These are phyloP conservation scores for Zosterops hypoxanthus DNA, from an alignment of 2,113 vertebrate species.

Conservation along the genomic window DNA sequence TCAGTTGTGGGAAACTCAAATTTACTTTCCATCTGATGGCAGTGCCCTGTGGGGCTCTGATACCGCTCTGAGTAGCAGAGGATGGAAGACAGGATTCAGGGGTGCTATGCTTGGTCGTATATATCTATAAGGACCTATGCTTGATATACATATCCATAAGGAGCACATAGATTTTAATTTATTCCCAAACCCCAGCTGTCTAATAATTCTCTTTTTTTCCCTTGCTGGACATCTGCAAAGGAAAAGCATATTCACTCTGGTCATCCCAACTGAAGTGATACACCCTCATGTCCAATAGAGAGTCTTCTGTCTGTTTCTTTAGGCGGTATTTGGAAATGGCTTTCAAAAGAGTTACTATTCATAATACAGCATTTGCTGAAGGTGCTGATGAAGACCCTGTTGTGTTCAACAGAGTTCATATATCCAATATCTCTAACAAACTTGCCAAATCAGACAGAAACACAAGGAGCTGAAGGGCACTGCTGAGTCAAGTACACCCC, in stretches of 20 bases:
- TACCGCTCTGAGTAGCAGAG: neutral
- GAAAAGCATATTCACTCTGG: neutral
- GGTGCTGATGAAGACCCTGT: neutral
- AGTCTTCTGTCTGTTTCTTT: neutral
- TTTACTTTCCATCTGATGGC: neutral
- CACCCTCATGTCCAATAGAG: neutral
- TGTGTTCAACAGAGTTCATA: neutral
- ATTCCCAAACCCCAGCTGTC: neutral
- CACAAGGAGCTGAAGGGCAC: neutral
- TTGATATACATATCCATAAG: neutral
- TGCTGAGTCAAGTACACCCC: neutral
- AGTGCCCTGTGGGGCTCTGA: neutral
- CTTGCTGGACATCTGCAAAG: neutral
- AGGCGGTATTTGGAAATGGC: neutral
- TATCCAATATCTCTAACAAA: neutral
- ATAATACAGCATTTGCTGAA: neutral
- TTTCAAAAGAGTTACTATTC: neutral
- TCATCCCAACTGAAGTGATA: neutral
- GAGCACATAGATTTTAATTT: neutral
- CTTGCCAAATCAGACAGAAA: neutral
- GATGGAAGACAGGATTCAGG: neutral
- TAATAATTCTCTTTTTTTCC: neutral
- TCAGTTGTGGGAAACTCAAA: neutral
- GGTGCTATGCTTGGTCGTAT: neutral
- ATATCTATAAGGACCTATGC: neutral